Percentiles rank a stretch among this genome's conserved stretches.
Evolutionary conservation across 1,140 invertebrate species (phyloP).

Genomic region (Caligus rogercresseyi): DNA sequence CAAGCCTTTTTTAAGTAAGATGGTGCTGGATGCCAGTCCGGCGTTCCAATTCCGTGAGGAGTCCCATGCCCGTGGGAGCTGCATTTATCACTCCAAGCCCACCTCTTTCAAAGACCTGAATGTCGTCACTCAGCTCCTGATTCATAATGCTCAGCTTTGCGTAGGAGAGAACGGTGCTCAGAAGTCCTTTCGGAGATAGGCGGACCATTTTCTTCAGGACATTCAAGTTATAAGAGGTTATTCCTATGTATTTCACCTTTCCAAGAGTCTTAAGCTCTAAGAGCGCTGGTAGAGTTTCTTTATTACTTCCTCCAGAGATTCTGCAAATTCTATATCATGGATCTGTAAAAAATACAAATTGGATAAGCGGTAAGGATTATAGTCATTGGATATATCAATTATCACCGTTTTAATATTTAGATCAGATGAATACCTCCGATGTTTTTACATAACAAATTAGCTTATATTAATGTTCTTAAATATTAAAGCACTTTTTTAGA

Average conservation of each 20-base stretch:
- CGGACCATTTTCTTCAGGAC: conserved; percentile 52
- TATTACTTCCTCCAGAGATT: conserved; percentile 51
- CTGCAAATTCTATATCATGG: conserved; percentile 76
- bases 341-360: conserved; percentile 39
- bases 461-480: too few species aligned
- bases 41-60: conserved; percentile 56
- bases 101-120: conserved; percentile 36
- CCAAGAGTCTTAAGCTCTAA: conserved; percentile 49
- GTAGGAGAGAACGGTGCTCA: conserved; percentile 47
- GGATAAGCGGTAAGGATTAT: too few species aligned
- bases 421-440: too few species aligned
- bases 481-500: too few species aligned
- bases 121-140: conserved; percentile 15
- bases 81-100: conserved; percentile 65
- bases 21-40: conserved; percentile 60
- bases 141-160: neutral
- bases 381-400: too few species aligned
- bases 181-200: conserved; percentile 39
- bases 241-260: conserved; percentile 61
- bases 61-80: conserved; percentile 54
- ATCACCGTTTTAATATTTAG: neutral
- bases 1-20: conserved; percentile 42
- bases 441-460: too few species aligned
- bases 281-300: conserved; percentile 69
- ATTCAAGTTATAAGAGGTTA: conserved; percentile 68